Evolutionary conservation across 1,140 invertebrate genomes (phyloP).

Genomic region (Hyphantria cunea): DNA sequence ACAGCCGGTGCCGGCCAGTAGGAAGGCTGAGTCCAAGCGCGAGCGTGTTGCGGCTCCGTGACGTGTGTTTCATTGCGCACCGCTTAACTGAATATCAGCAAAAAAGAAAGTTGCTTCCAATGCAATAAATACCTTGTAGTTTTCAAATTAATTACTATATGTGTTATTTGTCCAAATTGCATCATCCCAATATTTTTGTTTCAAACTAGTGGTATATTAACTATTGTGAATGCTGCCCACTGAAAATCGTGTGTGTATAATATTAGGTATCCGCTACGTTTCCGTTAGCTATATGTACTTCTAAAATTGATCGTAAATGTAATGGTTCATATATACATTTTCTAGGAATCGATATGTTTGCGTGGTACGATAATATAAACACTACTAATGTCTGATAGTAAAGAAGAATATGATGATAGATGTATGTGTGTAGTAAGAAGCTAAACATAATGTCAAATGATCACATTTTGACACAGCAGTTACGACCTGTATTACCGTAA

Average conservation of each 20-base stretch:
- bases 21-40: neutral
- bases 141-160: neutral
- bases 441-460: neutral
- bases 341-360: neutral
- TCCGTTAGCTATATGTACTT: no score
- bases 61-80: slow-evolving; percentile 30
- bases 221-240: no score
- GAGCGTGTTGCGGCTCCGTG: neutral
- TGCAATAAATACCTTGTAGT: slow-evolving; percentile 3
- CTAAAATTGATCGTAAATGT: neutral
- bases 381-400: neutral
- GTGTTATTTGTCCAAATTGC: no score
- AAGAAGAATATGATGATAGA: neutral
- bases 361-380: neutral
- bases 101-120: slow-evolving; percentile 17
- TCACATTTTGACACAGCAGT: slow-evolving; percentile 2
- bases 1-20: slow-evolving; percentile 20
- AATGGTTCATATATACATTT: neutral
- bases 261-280: no score
- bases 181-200: no score
- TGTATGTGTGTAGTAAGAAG: neutral
- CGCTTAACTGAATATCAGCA: slow-evolving; percentile 19
- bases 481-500: slow-evolving; percentile 31
- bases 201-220: no score
- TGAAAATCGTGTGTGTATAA: neutral